A percentile compares a stretch with the other conserved stretches of the same genome.
Conservation (phyloP, 2,888 invertebrate species). For the Sclerodermus sp. region DNA sequence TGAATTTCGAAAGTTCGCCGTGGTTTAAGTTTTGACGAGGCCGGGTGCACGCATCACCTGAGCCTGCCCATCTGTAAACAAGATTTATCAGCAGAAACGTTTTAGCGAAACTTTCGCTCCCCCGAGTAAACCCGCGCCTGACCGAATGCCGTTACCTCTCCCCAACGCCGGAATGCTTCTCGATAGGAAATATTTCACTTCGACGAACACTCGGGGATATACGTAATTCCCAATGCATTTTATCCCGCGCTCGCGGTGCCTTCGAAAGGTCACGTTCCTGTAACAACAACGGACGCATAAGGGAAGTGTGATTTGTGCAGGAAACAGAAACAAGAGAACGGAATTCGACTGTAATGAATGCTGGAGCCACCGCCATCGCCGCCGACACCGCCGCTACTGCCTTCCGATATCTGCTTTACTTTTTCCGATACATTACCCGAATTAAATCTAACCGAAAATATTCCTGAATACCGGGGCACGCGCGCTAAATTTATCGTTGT, state of each 20-base stretch:
- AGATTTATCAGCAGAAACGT: slow-evolving; percentile 51
- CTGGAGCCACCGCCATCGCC: too few species aligned
- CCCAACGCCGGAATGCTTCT: slow-evolving; percentile 26
- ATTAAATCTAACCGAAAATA: too few species aligned
- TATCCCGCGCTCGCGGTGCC: slow-evolving; percentile 28
- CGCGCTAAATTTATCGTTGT: too few species aligned
- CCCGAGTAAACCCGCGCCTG: slow-evolving; percentile 37
- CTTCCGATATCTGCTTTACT: too few species aligned
- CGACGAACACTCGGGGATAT: slow-evolving; percentile 36
- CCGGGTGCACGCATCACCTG: slow-evolving; percentile 43
- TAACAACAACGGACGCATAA: slow-evolving; percentile 3
- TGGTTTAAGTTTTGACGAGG: slow-evolving; percentile 41
- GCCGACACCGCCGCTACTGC: too few species aligned
- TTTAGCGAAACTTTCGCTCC: slow-evolving; percentile 50
- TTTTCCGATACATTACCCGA: too few species aligned
- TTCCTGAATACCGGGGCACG: too few species aligned
- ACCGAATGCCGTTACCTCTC: slow-evolving; percentile 26
- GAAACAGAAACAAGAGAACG: slow-evolving; percentile 19
- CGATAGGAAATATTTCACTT: slow-evolving; percentile 48
- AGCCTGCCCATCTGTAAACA: slow-evolving; percentile 51
- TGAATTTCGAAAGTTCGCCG: slow-evolving; percentile 32
- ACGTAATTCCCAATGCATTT: slow-evolving; percentile 49
- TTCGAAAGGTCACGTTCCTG: slow-evolving; percentile 27
- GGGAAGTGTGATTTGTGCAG: slow-evolving; percentile 27
- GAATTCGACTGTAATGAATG: slow-evolving; percentile 23